Conservation (phyloP, 2,113 vertebrate genomes). For the Mormoops blainvillei region DNA sequence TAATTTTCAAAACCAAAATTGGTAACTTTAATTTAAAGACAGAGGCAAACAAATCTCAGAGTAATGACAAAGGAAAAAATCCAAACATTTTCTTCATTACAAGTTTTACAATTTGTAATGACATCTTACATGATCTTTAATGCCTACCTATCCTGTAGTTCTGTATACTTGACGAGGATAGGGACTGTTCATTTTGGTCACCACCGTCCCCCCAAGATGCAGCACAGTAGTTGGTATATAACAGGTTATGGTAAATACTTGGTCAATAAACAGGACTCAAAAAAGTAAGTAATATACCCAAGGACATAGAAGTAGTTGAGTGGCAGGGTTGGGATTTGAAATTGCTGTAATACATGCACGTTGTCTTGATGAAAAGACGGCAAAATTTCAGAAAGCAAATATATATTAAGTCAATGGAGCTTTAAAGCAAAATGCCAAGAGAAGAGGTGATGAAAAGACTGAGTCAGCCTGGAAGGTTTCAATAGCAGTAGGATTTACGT, state of each 20-base stretch:
- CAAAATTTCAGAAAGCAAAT: constrained; percentile 2
- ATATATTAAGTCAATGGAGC: not conserved
- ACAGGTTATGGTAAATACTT: not conserved
- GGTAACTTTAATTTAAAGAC: not conserved
- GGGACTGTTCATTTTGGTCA: not conserved
- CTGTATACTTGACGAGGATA: not conserved
- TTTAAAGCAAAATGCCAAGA: not conserved
- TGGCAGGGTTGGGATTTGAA: not conserved
- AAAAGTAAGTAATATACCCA: not conserved
- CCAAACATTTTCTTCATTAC: not conserved
- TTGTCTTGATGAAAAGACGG: not conserved
- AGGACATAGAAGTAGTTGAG: not conserved
- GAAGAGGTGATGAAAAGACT: not conserved
- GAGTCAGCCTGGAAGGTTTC: not conserved
- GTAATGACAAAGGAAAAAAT: not conserved
- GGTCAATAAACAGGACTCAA: not conserved
- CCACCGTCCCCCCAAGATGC: not conserved
- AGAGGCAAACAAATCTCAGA: not conserved
- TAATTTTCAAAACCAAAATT: not conserved
- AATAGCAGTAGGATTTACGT: not conserved
- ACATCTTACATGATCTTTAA: not conserved
- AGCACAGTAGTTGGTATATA: not conserved
- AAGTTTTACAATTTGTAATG: not conserved
- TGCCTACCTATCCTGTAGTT: not conserved
- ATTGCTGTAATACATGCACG: not conserved